These are phyloP conservation scores for Drosophila tripunctata DNA, from an alignment of 2,888 invertebrate genomes.

Conservation along the genomic window DNA sequence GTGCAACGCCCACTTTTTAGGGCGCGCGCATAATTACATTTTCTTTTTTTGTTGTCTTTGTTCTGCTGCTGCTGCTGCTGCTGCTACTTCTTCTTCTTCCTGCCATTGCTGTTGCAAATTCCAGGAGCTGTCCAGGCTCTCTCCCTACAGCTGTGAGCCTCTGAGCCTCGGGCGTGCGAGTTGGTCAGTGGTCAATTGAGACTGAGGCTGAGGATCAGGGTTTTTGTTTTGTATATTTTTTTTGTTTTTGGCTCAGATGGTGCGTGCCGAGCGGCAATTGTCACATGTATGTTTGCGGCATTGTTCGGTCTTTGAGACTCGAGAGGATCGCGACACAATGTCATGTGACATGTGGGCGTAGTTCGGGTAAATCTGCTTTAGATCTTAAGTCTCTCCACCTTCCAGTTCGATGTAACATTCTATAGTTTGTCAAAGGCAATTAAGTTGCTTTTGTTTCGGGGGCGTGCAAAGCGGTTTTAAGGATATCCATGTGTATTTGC, in stretches of 20 bases:
- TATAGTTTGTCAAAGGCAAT: slow-evolving; percentile 73
- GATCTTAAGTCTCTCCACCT: slow-evolving; percentile 18
- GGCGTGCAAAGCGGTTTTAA: slow-evolving; percentile 64
- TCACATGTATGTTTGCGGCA: slow-evolving; percentile 41
- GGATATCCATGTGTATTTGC: slow-evolving; percentile 19
- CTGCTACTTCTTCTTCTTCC: not conserved
- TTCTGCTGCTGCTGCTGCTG: not conserved
- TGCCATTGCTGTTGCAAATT: slow-evolving; percentile 52
- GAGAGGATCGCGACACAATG: slow-evolving; percentile 5
- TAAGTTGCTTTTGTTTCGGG: slow-evolving; percentile 51
- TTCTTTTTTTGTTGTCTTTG: slow-evolving; percentile 30
- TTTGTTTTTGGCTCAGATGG: too few species aligned
- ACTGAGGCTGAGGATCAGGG: slow-evolving; percentile 1
- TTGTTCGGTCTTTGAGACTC: slow-evolving; percentile 37
- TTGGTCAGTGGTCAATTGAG: slow-evolving; percentile 5
- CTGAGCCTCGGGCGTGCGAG: slow-evolving; percentile 50
- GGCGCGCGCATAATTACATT: slow-evolving; percentile 70
- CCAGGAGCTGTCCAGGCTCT: slow-evolving; percentile 68
- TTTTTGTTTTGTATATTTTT: not conserved
- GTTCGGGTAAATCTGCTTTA: slow-evolving; percentile 57
- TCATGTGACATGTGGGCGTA: slow-evolving; percentile 56
- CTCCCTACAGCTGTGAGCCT: slow-evolving; percentile 50
- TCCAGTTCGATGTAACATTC: too few species aligned
- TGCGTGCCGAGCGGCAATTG: slow-evolving; percentile 70
- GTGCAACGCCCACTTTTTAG: slow-evolving; percentile 74